A percentile compares a stretch with the other conserved stretches of the same genome.
These are phyloP conservation scores for Pangasius larnaudii DNA, from an alignment of 2,797 vertebrate genomes.

Conservation along the genomic window DNA sequence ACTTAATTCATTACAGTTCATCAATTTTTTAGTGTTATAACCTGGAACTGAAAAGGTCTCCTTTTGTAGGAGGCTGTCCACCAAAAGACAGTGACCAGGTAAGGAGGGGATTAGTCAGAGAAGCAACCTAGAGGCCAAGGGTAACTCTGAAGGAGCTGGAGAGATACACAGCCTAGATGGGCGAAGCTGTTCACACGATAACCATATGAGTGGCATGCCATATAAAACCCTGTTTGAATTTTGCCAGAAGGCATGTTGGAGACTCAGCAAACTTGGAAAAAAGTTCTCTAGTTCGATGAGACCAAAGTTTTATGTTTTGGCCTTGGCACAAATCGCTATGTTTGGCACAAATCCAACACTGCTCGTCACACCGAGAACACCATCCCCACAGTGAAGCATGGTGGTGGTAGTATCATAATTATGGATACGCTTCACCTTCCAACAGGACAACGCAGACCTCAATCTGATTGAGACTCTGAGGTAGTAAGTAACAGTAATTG, in stretches of 20 bases:
- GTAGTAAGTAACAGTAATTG: not conserved
- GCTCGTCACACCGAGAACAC: not conserved
- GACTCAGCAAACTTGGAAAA: not conserved
- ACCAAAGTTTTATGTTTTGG: not conserved
- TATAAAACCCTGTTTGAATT: not conserved
- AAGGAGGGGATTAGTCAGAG: not conserved
- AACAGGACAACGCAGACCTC: not conserved
- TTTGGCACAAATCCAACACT: not conserved
- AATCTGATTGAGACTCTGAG: not conserved
- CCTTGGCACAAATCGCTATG: not conserved
- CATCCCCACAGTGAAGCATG: not conserved
- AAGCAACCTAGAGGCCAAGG: not conserved
- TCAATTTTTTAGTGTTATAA: not conserved
- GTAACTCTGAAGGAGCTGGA: not conserved
- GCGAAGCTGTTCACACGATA: not conserved
- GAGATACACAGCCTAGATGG: not conserved
- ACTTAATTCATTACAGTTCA: not conserved
- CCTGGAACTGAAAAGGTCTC: not conserved
- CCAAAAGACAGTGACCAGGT: not conserved
- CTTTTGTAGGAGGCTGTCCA: not conserved
- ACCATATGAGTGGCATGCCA: not conserved
- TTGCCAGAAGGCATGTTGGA: not conserved
- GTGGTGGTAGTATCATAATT: not conserved
- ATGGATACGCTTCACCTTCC: too few species aligned
- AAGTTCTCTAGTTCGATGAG: not conserved